phyloP scores from a whole-genome alignment of 2,113 vertebrate genomes.

The Jacana jacana region DNA sequence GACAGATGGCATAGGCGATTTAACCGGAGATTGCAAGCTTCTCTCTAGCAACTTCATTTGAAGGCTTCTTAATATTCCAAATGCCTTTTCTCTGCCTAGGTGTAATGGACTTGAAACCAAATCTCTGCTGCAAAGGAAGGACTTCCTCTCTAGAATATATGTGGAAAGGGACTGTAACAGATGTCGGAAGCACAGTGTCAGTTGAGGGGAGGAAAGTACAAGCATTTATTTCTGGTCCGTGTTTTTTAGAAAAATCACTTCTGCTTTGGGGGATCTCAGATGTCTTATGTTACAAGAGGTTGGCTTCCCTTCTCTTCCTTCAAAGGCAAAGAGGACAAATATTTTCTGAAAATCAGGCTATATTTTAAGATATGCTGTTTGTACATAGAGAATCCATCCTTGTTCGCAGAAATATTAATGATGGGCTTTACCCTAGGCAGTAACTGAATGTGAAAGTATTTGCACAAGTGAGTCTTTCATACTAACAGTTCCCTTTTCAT shows the following conservation, averaged over 20 bases:
- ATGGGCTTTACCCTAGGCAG: background rate
- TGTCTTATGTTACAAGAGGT: background rate
- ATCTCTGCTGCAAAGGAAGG: background rate
- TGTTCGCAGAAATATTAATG: background rate
- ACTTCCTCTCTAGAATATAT: background rate
- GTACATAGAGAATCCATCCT: background rate
- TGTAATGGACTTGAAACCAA: slow-evolving; percentile 27
- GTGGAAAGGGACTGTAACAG: background rate
- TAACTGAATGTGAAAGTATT: background rate
- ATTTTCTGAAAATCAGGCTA: background rate
- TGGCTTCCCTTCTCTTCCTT: background rate
- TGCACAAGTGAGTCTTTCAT: background rate
- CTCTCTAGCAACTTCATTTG: slow-evolving; percentile 3
- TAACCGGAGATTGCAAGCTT: slow-evolving; percentile 34
- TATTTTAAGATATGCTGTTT: background rate
- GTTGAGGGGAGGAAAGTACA: background rate
- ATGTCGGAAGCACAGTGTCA: background rate
- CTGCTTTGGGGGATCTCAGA: background rate
- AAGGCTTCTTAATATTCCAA: slow-evolving; percentile 5
- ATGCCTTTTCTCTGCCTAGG: slow-evolving; percentile 1
- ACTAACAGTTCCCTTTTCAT: background rate
- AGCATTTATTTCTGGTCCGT: background rate
- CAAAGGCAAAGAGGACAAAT: background rate
- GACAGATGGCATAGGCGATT: slow-evolving; percentile 50
- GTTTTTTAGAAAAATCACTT: background rate